These are phyloP conservation scores for Epinotia brunnichana DNA, from an alignment of 2,888 invertebrate genomes.

Conservation along the genomic window DNA sequence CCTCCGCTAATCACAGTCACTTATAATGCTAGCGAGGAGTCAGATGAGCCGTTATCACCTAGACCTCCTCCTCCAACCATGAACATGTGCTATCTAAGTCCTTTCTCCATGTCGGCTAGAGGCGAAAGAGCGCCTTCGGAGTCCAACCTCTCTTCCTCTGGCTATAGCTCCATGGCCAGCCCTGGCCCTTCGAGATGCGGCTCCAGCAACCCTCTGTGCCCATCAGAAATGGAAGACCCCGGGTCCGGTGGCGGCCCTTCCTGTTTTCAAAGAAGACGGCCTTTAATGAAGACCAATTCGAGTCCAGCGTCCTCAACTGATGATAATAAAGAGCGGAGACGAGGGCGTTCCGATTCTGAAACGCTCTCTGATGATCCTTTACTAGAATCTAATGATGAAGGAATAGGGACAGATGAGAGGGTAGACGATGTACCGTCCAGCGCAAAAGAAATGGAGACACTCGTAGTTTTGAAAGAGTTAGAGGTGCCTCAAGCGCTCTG, in stretches of 20 bases:
- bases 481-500: slow-evolving; percentile 76
- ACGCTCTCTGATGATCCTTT: slow-evolving; percentile 89
- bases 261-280: slow-evolving; percentile 84
- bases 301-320: slow-evolving; percentile 75
- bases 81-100: slow-evolving; percentile 90
- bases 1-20: slow-evolving; percentile 90
- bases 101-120: slow-evolving; percentile 88
- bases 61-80: slow-evolving; percentile 81
- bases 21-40: slow-evolving; percentile 90
- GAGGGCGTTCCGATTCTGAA: slow-evolving; percentile 89
- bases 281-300: slow-evolving; percentile 85
- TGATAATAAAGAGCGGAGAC: slow-evolving; percentile 78
- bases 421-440: slow-evolving; percentile 88
- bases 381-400: slow-evolving; percentile 89
- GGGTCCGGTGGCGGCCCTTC: slow-evolving; percentile 84
- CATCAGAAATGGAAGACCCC: slow-evolving; percentile 89
- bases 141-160: slow-evolving; percentile 92
- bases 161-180: slow-evolving; percentile 93
- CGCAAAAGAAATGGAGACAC: slow-evolving; percentile 84
- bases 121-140: slow-evolving; percentile 91
- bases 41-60: slow-evolving; percentile 88
- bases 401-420: slow-evolving; percentile 90
- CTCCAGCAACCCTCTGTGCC: slow-evolving; percentile 90
- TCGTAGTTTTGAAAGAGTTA: slow-evolving; percentile 75
- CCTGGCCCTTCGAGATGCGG: slow-evolving; percentile 92